These are phyloP conservation scores for Drosophila atripex DNA, from an alignment of 2,888 invertebrate species.

Conservation along the genomic window DNA sequence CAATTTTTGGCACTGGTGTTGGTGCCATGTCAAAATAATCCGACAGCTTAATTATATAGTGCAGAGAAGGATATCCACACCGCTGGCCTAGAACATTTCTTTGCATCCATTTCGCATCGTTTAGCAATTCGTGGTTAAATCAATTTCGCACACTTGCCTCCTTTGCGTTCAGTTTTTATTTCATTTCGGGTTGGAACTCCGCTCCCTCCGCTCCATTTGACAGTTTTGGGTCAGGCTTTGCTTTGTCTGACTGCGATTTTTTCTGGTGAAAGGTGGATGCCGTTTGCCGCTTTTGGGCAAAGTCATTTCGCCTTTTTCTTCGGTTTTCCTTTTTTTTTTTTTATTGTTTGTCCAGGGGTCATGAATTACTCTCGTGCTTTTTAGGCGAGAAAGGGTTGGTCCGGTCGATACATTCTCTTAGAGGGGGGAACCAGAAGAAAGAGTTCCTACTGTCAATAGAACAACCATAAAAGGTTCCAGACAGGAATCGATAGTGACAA, in stretches of 20 bases:
- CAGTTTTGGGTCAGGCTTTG: slow-evolving; percentile 66
- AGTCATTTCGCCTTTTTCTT: slow-evolving; percentile 47
- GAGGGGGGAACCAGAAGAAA: slow-evolving; percentile 9
- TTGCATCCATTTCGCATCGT: slow-evolving; percentile 57
- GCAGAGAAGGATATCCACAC: slow-evolving; percentile 63
- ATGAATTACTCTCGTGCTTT: slow-evolving; percentile 40
- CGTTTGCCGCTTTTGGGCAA: slow-evolving; percentile 40
- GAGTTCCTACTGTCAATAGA: neutral
- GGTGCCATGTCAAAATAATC: slow-evolving; percentile 83
- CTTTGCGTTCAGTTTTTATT: slow-evolving; percentile 3
- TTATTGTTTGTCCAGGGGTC: slow-evolving; percentile 47
- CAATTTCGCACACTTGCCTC: slow-evolving; percentile 65
- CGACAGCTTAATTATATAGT: slow-evolving; percentile 83
- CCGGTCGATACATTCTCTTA: neutral
- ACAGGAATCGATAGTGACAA: neutral
- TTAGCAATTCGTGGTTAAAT: slow-evolving; percentile 76
- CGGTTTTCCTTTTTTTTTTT: slow-evolving; percentile 20
- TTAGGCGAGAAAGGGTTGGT: slow-evolving; percentile 9
- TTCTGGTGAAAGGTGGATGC: slow-evolving; percentile 47
- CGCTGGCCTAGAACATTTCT: slow-evolving; percentile 53
- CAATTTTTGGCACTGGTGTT: slow-evolving; percentile 34
- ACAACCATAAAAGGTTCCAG: neutral
- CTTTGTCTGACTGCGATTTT: slow-evolving; percentile 26
- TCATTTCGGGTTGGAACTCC: slow-evolving; percentile 16
- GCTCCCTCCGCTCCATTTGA: slow-evolving; percentile 48